Evolutionary conservation across 2,797 vertebrate genomes (phyloP), one percentile per base, ranked within the genome.

Genomic region (Sylvilagus floridanus): DNA sequence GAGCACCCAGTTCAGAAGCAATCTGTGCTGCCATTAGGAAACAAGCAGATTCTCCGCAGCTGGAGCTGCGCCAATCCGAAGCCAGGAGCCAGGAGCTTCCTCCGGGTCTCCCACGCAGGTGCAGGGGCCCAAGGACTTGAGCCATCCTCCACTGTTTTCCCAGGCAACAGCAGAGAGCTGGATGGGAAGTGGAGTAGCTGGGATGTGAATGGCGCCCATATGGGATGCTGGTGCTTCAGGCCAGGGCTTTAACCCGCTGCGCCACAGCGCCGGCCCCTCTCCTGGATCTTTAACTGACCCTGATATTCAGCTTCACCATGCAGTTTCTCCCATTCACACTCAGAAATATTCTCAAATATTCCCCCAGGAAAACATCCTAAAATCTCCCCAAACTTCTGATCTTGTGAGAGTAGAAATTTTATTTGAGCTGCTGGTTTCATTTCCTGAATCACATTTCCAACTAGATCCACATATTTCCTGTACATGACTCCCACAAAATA

Each of bases 401-500:
- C 91, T 84, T 91, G 54, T 96, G 84, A 76, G 66, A 65, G 32
- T 73, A 77, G 94, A 96, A 92, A 85, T 88, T 86, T 84, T 96
- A 93, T 79, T 73, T 83, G 82, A 42, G 26, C 30, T 71, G 0
- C 79, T 88, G 26, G 65, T 30, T 92, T 94, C 42, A 47, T 83
- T 94, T 82, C 85, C 83, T 86, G 37, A 96, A 81, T 94, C 77
- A 81, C 76, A 72, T 95, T 95, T 91, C 63, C 81, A 84, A 72
- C 57, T 57, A 37, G 78, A 94, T 76, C 76, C 84, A 84, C 62
- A 54, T 32, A 84, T 88, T 95, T 91, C n/a, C 75, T 76, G 30
- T 21, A 83, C 63, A 60, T 26, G 83, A 30, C n/a, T 30, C 19
- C 32, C 52, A 62, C 63, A 21, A 93, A 92, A 66, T 30, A 17